Evolutionary conservation across 2,113 vertebrate species (phyloP), one percentile per base, ranked within the genome.

Genomic region (Pipa parva): DNA sequence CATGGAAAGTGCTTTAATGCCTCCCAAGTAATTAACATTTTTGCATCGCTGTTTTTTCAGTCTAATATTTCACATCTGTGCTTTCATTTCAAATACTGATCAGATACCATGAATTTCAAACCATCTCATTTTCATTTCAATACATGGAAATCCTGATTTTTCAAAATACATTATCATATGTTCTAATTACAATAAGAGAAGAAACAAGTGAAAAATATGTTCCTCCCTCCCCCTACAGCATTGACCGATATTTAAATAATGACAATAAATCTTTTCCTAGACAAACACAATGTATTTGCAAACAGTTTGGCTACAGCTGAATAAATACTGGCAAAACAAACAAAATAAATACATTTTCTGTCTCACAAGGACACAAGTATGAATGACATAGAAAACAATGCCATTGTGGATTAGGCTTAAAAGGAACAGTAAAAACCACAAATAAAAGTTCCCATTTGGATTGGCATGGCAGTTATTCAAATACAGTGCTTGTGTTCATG

Each of bases 31-130:
- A 60, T 59, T 60, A 51, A 15, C 42, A 25, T 20, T 37, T 68
- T 37, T 59, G 64, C 55, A 51, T 59, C 36, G 55, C 27, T 56
- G 15, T 50, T 59, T 57, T 59, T 51, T 22, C 37, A 28, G 7
- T 27, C 56, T 60, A 59, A 60, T 60, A 68, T 68, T 60, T 52
- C 13, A 37, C 65, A 68, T 59, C 65, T 68, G 65, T n/a, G 65
- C 31, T 60, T 68, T 68, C 50, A 56, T 56, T 31, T 31, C 28
- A 56, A 15, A 59, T 59, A 68, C 65, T 39, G 64, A 67, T 59
- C 56, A 68, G 56, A 68, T 57, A 57, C 46, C 51, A 57, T 59
- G 65, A 68, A 59, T 59, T 60, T 52, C 56, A 51, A 68, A 68
- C 26, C 46, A 33, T 39, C 31, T 48, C 33, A 59, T 68, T 59